Conservation (phyloP, 2,113 vertebrate species). For the Channa maculata region DNA sequence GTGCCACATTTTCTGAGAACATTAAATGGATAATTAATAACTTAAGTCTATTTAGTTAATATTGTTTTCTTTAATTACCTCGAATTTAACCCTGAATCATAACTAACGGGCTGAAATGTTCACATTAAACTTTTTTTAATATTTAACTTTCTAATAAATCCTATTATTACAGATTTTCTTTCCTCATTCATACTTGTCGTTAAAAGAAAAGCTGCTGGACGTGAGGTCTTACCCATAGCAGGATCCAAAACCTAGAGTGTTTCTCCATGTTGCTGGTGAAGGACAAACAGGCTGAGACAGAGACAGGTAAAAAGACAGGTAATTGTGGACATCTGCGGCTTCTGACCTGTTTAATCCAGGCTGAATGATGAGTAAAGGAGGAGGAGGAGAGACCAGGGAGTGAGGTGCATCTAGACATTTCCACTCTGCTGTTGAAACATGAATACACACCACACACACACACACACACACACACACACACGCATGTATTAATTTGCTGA, state of each 20-base stretch:
- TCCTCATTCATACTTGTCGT: background rate
- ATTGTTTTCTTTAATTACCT: background rate
- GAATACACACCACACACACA: no score
- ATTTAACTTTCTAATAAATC: no score
- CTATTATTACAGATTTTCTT: background rate
- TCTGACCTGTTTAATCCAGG: background rate
- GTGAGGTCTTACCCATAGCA: slow-evolving; percentile 52
- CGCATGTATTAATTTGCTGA: background rate
- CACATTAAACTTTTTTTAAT: background rate
- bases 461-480: no score
- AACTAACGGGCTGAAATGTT: background rate
- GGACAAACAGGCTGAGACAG: slow-evolving; percentile 7
- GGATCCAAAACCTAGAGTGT: background rate
- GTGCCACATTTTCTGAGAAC: no score
- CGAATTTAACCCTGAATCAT: background rate
- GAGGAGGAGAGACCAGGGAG: background rate
- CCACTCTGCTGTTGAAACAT: background rate
- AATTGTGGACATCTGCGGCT: background rate
- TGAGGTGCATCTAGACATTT: background rate
- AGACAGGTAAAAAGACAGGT: background rate
- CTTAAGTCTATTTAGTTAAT: no score
- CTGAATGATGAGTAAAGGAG: background rate
- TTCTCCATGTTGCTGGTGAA: slow-evolving; percentile 36
- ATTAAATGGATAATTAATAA: no score
- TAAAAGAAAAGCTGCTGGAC: background rate